A percentile compares a stretch with the other conserved stretches of the same genome.
These are phyloP conservation scores for Ciconia nigra DNA, from an alignment of 2,797 vertebrate species.

Conservation along the genomic window DNA sequence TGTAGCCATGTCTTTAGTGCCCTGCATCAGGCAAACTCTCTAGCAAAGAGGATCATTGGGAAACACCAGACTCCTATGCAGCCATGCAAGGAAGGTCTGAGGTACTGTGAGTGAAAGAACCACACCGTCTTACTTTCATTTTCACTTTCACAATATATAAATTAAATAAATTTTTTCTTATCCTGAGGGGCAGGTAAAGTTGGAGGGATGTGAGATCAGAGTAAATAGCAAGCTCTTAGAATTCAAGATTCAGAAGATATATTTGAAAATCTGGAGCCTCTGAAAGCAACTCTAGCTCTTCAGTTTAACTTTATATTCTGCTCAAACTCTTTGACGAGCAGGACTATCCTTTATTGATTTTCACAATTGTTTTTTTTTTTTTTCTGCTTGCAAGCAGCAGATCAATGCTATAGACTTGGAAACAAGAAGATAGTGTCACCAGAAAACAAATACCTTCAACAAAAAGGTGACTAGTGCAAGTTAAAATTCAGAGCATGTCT, in stretches of 20 bases:
- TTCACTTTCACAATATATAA: too few relatives aligned
- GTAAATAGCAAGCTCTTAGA: background rate
- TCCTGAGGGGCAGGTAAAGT: background rate
- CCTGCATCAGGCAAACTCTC: background rate
- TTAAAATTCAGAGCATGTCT: background rate
- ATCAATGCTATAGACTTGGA: background rate
- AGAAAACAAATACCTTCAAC: background rate
- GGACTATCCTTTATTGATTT: background rate
- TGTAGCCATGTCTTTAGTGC: background rate
- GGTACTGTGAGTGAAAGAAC: background rate
- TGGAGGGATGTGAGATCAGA: background rate
- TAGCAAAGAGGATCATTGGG: background rate
- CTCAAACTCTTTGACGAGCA: background rate
- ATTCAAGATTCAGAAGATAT: background rate
- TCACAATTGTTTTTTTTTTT: background rate
- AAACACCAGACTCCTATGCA: background rate
- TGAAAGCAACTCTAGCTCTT: background rate
- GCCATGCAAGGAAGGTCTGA: background rate
- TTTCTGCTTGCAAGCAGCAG: background rate
- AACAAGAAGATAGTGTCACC: background rate
- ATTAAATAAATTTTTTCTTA: background rate
- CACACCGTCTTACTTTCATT: background rate
- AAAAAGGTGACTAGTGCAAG: background rate
- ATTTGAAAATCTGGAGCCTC: background rate
- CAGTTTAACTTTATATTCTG: background rate